Evolutionary conservation across 2,113 vertebrate species (phyloP).

Genomic region (Anarrhichthys ocellatus): DNA sequence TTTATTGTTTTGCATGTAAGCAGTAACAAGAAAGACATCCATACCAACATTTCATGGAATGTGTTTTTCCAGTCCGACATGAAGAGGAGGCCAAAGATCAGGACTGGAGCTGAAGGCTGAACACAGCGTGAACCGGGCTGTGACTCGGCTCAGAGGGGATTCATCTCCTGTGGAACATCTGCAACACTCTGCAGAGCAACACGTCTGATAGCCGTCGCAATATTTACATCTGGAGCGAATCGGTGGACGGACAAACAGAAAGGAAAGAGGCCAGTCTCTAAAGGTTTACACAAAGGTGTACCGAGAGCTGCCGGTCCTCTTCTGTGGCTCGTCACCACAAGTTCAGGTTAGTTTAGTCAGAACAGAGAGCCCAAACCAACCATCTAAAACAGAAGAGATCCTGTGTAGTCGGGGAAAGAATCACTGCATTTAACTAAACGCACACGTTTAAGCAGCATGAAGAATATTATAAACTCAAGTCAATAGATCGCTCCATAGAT

Average conservation of each 20-base stretch:
- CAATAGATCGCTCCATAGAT: neutral
- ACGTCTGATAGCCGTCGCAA: neutral
- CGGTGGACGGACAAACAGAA: neutral
- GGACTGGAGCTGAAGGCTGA: neutral
- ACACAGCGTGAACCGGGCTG: neutral
- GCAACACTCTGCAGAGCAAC: neutral
- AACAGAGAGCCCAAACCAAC: neutral
- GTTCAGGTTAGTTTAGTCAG: slow-evolving; percentile 13
- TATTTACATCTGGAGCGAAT: neutral
- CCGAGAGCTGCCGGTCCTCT: no score
- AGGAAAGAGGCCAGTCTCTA: no score
- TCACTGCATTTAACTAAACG: neutral
- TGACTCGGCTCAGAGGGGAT: no score
- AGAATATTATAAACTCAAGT: neutral
- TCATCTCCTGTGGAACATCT: neutral
- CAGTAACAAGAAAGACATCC: neutral
- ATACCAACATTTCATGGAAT: neutral
- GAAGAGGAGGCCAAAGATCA: neutral
- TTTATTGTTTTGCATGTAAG: neutral
- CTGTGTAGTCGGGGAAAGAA: neutral
- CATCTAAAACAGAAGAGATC: neutral
- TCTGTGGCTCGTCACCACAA: no score
- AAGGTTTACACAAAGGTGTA: no score
- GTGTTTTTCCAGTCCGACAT: no score
- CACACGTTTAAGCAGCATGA: no score